Conservation (phyloP, 2,113 vertebrate species). For the Misgurnus mizolepis region DNA sequence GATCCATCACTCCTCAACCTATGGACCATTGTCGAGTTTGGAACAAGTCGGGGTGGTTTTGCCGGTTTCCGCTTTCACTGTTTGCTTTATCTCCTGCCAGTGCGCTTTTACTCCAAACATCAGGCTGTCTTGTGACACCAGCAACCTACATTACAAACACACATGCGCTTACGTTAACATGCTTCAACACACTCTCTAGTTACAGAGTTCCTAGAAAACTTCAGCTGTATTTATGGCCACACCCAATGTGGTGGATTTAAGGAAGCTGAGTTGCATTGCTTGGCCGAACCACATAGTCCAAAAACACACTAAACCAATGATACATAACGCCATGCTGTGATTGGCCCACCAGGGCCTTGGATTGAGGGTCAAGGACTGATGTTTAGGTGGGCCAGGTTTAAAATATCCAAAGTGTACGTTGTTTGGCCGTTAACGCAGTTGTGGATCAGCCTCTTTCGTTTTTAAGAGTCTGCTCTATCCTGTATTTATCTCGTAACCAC, state of each 20-base stretch:
- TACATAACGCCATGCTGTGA: neutral
- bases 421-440: neutral
- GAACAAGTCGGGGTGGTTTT: slow-evolving; percentile 48
- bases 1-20: slow-evolving; percentile 20
- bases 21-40: slow-evolving; percentile 23
- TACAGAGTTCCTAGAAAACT: slow-evolving; percentile 30
- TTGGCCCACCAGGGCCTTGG: neutral
- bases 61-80: slow-evolving; percentile 41
- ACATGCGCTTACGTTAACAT: slow-evolving; percentile 2
- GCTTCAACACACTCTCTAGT: neutral
- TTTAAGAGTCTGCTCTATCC: neutral
- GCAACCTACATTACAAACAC: slow-evolving; percentile 2
- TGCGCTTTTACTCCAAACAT: slow-evolving; percentile 8
- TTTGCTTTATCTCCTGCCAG: slow-evolving; percentile 32
- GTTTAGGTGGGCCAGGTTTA: neutral
- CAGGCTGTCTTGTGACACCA: slow-evolving; percentile 19
- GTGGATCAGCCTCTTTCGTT: slow-evolving; percentile 4
- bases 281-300: slow-evolving; percentile 2
- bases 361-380: slow-evolving; percentile 8
- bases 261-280: neutral
- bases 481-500: neutral
- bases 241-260: slow-evolving; percentile 20
- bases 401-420: too few relatives aligned
- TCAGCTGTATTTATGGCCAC: slow-evolving; percentile 21
- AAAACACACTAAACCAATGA: neutral